Evolutionary conservation across 1,140 invertebrate genomes (phyloP).

Genomic region (Drosophila arizonae): DNA sequence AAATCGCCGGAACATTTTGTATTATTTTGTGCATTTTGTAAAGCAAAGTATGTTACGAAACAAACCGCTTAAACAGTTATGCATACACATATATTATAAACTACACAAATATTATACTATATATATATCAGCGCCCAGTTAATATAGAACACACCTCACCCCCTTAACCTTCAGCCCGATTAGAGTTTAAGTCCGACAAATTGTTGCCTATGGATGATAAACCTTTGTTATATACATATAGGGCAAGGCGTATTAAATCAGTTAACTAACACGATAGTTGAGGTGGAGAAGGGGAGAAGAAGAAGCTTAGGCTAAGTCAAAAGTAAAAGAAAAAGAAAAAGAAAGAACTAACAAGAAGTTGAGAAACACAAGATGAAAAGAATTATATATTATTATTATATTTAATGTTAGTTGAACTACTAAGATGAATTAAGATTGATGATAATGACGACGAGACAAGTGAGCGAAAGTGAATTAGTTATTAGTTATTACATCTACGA

Average conservation of each 20-base stretch:
- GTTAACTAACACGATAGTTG: constrained; percentile 20
- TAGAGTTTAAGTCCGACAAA: constrained; percentile 30
- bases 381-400: constrained; percentile 63
- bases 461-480: constrained; percentile 46
- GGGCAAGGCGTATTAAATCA: constrained; percentile 33
- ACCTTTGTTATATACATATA: constrained; percentile 8
- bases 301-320: constrained; percentile 34
- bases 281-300: background rate
- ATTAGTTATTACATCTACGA: constrained; percentile 51
- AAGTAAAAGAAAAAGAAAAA: no score
- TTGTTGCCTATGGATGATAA: constrained; percentile 27
- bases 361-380: constrained; percentile 32
- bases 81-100: constrained; percentile 36
- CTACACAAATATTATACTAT: constrained; percentile 31
- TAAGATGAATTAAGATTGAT: constrained; percentile 57
- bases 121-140: constrained; percentile 42
- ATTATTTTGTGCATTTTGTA: constrained; percentile 79
- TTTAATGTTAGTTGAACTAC: constrained; percentile 81
- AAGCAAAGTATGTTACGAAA: constrained; percentile 46
- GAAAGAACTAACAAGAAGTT: constrained; percentile 55
- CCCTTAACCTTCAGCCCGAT: constrained; percentile 5
- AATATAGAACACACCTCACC: constrained; percentile 15
- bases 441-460: constrained; percentile 16
- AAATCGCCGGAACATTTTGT: constrained; percentile 59
- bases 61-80: constrained; percentile 31